Evolutionary conservation across 2,888 invertebrate species (phyloP), one percentile per base, ranked within the genome.

Genomic region (Brenthis daphne): DNA sequence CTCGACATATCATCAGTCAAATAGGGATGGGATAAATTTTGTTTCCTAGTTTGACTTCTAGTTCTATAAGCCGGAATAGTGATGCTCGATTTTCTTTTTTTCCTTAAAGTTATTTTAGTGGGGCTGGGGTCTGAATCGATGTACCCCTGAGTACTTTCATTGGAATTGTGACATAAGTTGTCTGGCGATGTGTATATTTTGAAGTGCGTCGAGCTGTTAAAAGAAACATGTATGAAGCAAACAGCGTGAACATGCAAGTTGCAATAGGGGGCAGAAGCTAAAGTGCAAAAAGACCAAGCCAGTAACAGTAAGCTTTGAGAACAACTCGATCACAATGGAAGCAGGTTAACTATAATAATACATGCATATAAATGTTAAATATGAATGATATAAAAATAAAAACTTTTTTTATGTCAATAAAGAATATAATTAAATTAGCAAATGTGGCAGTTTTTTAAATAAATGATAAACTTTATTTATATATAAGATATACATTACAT

Each of bases 141-240:
- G 73, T 91, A 90, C 2, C 87, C 89, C 75, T 86, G 86, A n/a
- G 83, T 85, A 72, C 86, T 89, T 54, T 89, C 89, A 58, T 84
- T 67, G 1, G 86, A 85, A 57, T 81, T 74, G 20, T 73, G 67
- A 6, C 81, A 77, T 48, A 72, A 24, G 33, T 70, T 74, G 47
- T 79, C 78, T 24, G 82, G 81, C 24, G 82, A 81, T 13, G 80
- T 61, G 71, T 75, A 67, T 68, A 74, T 77, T 74, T 75, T 76
- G 72, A 74, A 57, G 24, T 66, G 68, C 70, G 78, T 60, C 16
- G 68, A 57, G 78, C 89, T 89, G 86, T 79, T 71, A 75, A 74
- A 69, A 76, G 75, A 75, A 79, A 81, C 76, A 61, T 54, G 0
- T 50, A 8, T 65, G 64, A 73, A 74, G 77, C 65, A 55, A 57